These are phyloP conservation scores for Lucifuga dentata DNA, from an alignment of 2,113 vertebrate species.

Conservation along the genomic window DNA sequence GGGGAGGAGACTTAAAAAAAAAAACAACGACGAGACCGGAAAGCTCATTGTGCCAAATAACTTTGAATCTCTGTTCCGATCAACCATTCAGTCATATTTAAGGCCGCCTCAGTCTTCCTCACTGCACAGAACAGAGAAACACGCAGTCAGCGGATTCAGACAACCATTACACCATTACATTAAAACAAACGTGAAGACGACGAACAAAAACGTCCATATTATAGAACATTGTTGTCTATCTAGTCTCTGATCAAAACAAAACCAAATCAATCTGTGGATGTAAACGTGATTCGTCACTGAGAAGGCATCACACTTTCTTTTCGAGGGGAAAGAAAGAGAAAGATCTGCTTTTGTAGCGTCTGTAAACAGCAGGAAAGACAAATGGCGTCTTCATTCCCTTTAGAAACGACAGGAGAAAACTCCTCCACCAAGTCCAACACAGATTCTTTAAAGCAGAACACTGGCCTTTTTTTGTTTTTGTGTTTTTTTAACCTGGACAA, in stretches of 20 bases:
- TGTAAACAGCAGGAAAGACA: conserved; percentile 62
- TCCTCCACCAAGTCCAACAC: conserved; percentile 18
- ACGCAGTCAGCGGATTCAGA: conserved; percentile 28
- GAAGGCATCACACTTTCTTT: conserved; percentile 67
- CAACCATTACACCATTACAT: conserved; percentile 60
- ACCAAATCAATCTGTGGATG: conserved; percentile 32
- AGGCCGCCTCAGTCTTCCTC: conserved; percentile 48
- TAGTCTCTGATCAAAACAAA: conserved; percentile 57
- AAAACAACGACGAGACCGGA: too few relatives aligned
- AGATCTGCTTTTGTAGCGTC: conserved; percentile 48
- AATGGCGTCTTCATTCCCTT: conserved; percentile 74
- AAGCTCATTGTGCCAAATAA: too few relatives aligned
- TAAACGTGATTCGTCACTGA: conserved; percentile 33
- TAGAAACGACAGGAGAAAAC: conserved; percentile 54
- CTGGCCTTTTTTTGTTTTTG: neutral
- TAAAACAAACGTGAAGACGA: conserved; percentile 51
- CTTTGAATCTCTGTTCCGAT: conserved; percentile 12
- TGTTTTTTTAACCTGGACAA: too few relatives aligned
- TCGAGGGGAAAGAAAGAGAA: conserved; percentile 38
- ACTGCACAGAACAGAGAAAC: conserved; percentile 34
- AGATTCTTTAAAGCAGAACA: too few relatives aligned
- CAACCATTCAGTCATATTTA: conserved; percentile 55
- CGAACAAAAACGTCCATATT: conserved; percentile 36
- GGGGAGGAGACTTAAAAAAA: neutral
- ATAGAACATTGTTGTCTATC: conserved; percentile 57